phyloP scores from a whole-genome alignment of 2,113 vertebrate genomes.

The Hiodon alosoides region DNA sequence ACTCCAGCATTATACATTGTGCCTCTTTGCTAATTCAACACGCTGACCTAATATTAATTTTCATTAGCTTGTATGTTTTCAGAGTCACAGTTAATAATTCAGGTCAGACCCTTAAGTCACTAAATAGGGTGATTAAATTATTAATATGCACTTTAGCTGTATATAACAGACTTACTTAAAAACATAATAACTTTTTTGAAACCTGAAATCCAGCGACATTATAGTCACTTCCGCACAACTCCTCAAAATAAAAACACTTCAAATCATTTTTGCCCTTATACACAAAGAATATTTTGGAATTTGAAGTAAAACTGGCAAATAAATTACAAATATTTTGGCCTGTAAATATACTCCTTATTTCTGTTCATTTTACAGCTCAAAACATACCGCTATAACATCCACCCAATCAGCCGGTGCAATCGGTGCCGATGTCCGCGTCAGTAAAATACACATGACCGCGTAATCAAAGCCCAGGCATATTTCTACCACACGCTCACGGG shows the following conservation, averaged over 20 bases:
- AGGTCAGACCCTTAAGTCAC: not conserved
- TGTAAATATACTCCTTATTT: too few species aligned
- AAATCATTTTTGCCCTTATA: too few species aligned
- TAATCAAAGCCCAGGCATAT: not conserved
- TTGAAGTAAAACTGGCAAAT: too few species aligned
- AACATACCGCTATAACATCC: not conserved
- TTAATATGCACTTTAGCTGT: not conserved
- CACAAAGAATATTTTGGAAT: too few species aligned
- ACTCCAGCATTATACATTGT: not conserved
- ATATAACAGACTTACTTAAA: not conserved
- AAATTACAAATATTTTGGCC: too few species aligned
- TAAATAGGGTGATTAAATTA: constrained; percentile 4
- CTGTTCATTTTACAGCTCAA: too few species aligned
- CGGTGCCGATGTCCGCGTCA: too few species aligned
- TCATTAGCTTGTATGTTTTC: not conserved
- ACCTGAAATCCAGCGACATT: too few species aligned
- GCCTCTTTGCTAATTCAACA: not conserved
- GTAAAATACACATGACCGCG: not conserved
- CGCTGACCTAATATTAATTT: not conserved
- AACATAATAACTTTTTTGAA: too few species aligned
- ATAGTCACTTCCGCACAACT: too few species aligned
- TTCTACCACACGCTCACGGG: not conserved
- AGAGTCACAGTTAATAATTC: constrained; percentile 4
- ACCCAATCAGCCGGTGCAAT: not conserved
- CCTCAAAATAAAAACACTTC: too few species aligned